Evolutionary conservation across 2,888 invertebrate species (phyloP).

Genomic region (Vanessa cardui): DNA sequence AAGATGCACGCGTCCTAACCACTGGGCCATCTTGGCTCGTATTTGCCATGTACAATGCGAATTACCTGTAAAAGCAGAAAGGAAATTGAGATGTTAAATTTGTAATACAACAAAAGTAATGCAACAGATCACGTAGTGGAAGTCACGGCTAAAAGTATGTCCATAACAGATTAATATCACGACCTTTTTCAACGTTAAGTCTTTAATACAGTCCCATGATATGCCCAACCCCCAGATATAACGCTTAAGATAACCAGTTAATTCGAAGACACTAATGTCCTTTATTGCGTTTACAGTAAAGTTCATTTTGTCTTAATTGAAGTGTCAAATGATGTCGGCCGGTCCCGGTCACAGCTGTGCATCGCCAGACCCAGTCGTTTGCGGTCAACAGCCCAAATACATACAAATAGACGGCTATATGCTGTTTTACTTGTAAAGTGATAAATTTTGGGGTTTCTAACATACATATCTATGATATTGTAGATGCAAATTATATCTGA

Average conservation of each 20-base stretch:
- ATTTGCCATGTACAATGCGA: no score
- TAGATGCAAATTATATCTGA: constrained; percentile 2
- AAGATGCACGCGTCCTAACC: no score
- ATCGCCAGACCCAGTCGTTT: constrained; percentile 63
- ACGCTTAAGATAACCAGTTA: constrained; percentile 36
- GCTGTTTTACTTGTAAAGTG: constrained; percentile 30
- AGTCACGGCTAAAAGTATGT: neutral
- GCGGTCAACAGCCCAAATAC: constrained; percentile 66
- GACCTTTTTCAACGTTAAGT: constrained; percentile 37
- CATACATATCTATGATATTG: constrained; percentile 28
- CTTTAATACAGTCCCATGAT: constrained; percentile 40
- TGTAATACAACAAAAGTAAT: no score
- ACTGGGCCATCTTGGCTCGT: no score
- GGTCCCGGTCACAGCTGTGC: constrained; percentile 60
- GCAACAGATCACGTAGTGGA: neutral
- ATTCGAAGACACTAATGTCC: neutral
- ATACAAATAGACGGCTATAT: constrained; percentile 43
- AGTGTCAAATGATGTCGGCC: constrained; percentile 24
- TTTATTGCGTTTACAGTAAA: constrained; percentile 14
- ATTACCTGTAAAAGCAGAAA: no score
- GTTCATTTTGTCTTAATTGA: constrained; percentile 8
- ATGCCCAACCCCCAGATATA: constrained; percentile 37
- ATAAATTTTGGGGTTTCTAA: constrained; percentile 33
- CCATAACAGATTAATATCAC: constrained; percentile 26
- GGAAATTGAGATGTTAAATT: no score